Evolutionary conservation across 2,113 vertebrate species (phyloP), one percentile per base, ranked within the genome.

Genomic region (Aspiorhynchus laticeps): DNA sequence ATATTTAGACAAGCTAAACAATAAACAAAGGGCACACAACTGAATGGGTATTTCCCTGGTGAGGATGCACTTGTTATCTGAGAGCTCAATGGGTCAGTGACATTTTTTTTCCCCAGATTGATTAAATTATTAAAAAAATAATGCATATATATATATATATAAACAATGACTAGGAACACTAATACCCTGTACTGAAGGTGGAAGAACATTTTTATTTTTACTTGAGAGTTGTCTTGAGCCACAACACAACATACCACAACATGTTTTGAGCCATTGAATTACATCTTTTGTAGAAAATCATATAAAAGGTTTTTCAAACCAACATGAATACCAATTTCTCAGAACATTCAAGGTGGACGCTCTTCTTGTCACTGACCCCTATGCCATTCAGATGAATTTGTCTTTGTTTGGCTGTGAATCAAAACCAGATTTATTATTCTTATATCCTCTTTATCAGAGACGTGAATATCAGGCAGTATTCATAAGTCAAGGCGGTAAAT

Each of bases 401-500:
- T 73, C 6, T 33, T 71, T 65, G 4, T 73, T 73, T 82, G 26
- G 38, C 41, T 0, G 9, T 46, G 80, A 19, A 36, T 83, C 63
- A 38, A 83, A 56, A 53, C 8, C 4, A 21, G 73, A 51, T 73
- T 51, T 53, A 69, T 82, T 82, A 69, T 82, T 33, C 61, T 71
- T 53, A 56, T 74, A 75, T 41, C 12, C 24, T 77, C 84, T 80
- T 74, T 38, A 79, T 85, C 77, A 78, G 43, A 87, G 41, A 90
- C 31, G 24, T 69, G 83, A 86, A 85, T 80, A 75, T 81, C 59
- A 78, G 80, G 38, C 69, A 85, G 86, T 15, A 87, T 82, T 82
- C 79, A 80, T 88, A 87, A 87, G 73, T 88, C 82, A 85, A 75
- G 24, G 73, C 63, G 2, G 46, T 88, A 84, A 88, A 85, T 86